Conservation (phyloP, 2,113 vertebrate genomes). For the Xiphophorus hellerii region DNA sequence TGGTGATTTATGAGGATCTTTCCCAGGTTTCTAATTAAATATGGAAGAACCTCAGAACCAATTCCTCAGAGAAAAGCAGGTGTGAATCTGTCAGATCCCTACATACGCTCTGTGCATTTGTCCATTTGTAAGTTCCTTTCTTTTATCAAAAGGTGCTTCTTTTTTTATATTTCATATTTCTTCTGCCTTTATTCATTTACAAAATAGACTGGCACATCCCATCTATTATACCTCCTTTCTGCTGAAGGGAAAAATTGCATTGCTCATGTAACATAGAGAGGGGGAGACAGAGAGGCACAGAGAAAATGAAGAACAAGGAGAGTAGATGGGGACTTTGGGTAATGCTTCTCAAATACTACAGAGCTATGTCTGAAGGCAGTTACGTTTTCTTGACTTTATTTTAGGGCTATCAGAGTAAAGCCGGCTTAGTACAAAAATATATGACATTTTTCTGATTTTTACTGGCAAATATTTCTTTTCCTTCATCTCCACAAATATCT, state of each 20-base stretch:
- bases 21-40: slow-evolving; percentile 74
- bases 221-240: slow-evolving; percentile 63
- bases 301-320: slow-evolving; percentile 50
- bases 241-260: slow-evolving; percentile 69
- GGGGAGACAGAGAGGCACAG: slow-evolving; percentile 40
- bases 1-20: slow-evolving; percentile 73
- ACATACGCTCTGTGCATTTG: slow-evolving; percentile 42
- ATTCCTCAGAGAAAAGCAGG: slow-evolving; percentile 73
- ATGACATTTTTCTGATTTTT: no score
- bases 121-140: slow-evolving; percentile 22
- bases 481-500: no score
- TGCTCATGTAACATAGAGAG: slow-evolving; percentile 44
- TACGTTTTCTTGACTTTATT: no score
- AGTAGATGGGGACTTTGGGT: slow-evolving; percentile 35
- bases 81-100: slow-evolving; percentile 49
- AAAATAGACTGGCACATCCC: slow-evolving; percentile 59
- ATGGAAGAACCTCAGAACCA: slow-evolving; percentile 66
- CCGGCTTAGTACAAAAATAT: no score
- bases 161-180: slow-evolving; percentile 52
- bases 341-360: slow-evolving; percentile 28
- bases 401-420: no score
- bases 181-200: slow-evolving; percentile 65
- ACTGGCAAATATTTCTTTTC: no score
- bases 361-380: no score
- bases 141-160: slow-evolving; percentile 44